phyloP scores from a whole-genome alignment of 2,113 vertebrate species.

The Clinocottus analis region DNA sequence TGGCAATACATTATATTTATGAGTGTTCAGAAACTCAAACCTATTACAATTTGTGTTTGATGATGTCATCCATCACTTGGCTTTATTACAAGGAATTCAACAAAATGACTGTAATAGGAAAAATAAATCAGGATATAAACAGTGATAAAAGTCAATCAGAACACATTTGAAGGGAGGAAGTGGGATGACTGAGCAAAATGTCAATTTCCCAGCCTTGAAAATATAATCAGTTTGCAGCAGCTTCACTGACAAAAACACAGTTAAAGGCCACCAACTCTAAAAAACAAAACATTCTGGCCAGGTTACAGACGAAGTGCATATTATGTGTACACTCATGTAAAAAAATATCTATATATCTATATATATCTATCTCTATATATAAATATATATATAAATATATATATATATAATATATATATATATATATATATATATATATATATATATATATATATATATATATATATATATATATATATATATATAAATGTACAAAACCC shows the following conservation, averaged over 20 bases:
- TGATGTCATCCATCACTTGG: slow-evolving; percentile 3
- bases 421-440: too few species aligned
- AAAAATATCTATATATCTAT: too few species aligned
- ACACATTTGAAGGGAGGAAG: background rate
- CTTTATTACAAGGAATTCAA: background rate
- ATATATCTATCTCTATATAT: too few species aligned
- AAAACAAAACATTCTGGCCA: slow-evolving; percentile 16
- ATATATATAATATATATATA: too few species aligned
- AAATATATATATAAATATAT: too few species aligned
- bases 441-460: too few species aligned
- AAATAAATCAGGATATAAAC: slow-evolving; percentile 1
- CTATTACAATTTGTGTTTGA: background rate
- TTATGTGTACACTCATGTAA: background rate
- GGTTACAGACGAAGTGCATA: background rate
- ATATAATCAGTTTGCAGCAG: slow-evolving; percentile 2
- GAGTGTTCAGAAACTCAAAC: background rate
- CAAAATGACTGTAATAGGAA: background rate
- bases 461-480: too few species aligned
- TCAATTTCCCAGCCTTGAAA: background rate
- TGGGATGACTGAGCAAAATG: background rate
- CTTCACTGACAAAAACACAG: background rate
- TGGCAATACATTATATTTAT: background rate
- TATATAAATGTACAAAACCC: too few species aligned
- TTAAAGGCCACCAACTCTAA: background rate
- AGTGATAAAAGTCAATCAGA: background rate